Evolutionary conservation across 2,113 vertebrate genomes (phyloP), one percentile per base, ranked within the genome.

Genomic region (Callaeas wilsoni): DNA sequence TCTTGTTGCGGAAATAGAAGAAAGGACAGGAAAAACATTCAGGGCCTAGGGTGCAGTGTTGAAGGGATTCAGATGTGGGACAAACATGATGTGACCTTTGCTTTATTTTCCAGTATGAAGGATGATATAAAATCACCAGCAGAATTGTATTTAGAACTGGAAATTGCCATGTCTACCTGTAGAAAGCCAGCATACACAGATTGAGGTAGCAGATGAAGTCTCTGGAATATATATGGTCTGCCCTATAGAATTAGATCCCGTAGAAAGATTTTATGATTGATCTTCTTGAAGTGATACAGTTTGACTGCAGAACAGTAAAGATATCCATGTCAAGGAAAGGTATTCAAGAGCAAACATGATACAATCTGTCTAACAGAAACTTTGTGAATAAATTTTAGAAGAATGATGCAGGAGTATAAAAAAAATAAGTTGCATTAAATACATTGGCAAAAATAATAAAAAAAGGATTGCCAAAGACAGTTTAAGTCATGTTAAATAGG

Each of bases 391-490:
- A 42, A 42, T 57, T 68, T 60, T 46, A 37, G 23, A 71, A 32
- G 37, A 82, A 55, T 47, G 8, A 64, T 5, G 27, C 0, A 12
- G 8, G 2, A 37, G 1, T n/a, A 52, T 27, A 76, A 47, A 27
- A 33, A 77, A 62, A 46, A 53, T 0, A 55, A 1, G 3, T 57
- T 81, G 10, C 37, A 74, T 39, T 50, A 67, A 73, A 73, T 7
- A 79, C 2, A 1, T 12, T 64, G 49, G 12, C 3, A 82, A 79
- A 95, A 84, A 16, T 52, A 0, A 23, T n/a, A 1, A 2, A 27
- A 1, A 23, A 18, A 46, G 0, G 0, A 2, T 69, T 69, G 8
- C 5, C 15, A 53, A 62, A 8, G 2, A 17, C 46, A 4, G 2
- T n/a, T 79, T 73, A 49, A 69, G 21, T 76, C 6, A 27, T 50